Percentiles rank a stretch among this genome's conserved stretches.
Evolutionary conservation across 2,888 invertebrate genomes (phyloP).

Genomic region (Hipparchia semele): DNA sequence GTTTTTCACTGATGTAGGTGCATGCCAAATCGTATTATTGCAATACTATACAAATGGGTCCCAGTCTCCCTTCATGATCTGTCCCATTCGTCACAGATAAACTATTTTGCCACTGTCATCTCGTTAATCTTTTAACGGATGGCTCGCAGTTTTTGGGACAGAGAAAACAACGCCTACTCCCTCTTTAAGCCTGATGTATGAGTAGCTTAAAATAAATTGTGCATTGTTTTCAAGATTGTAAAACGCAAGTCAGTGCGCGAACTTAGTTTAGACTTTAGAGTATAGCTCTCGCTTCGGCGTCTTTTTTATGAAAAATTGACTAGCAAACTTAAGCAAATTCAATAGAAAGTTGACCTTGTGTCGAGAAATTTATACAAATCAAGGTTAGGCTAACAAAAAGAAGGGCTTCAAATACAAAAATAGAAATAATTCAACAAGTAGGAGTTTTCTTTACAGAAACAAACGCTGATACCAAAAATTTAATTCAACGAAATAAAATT

Average conservation of each 20-base stretch:
- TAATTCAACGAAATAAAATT: neutral
- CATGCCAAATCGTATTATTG: slow-evolving; percentile 33
- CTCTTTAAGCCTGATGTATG: slow-evolving; percentile 21
- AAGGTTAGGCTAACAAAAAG: no score
- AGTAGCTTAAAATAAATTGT: slow-evolving; percentile 13
- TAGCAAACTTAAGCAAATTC: no score
- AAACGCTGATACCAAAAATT: neutral
- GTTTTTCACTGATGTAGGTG: slow-evolving; percentile 27
- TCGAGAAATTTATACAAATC: no score
- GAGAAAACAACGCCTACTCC: slow-evolving; percentile 30
- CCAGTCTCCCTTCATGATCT: slow-evolving; percentile 45
- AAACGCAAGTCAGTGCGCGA: no score
- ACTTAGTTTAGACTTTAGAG: no score
- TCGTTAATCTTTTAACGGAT: slow-evolving; percentile 43
- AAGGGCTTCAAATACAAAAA: no score
- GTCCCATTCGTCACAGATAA: slow-evolving; percentile 56
- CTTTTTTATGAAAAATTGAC: no score
- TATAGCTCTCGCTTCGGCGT: no score
- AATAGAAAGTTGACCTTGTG: no score
- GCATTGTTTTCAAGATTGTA: slow-evolving; percentile 12
- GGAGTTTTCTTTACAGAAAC: neutral
- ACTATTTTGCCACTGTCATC: slow-evolving; percentile 51
- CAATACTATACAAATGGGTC: slow-evolving; percentile 36
- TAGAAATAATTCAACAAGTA: no score
- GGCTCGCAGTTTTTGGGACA: slow-evolving; percentile 35